Evolutionary conservation across 2,797 vertebrate genomes (phyloP).

Genomic region (Rhyacichthys aspro): DNA sequence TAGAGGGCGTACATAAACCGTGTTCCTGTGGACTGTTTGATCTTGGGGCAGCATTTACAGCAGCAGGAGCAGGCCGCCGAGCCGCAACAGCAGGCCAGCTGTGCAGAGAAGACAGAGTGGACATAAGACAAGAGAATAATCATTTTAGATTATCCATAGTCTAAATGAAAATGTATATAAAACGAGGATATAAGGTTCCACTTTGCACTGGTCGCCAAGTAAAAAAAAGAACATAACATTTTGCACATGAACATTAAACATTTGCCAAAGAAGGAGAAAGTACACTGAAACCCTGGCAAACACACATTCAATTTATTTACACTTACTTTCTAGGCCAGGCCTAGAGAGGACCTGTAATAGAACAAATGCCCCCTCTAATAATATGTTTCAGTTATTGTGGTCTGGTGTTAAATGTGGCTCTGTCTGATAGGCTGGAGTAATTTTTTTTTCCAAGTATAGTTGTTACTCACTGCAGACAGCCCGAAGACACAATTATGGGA

Average conservation of each 20-base stretch:
- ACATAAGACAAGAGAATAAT: conserved; percentile 9
- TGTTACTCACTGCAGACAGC: background rate
- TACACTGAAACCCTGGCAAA: background rate
- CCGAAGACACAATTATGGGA: background rate
- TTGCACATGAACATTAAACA: no score
- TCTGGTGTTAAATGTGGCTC: background rate
- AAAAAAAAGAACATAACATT: no score
- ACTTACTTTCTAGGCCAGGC: background rate
- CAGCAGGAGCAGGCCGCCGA: conserved; percentile 90
- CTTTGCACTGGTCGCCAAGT: no score
- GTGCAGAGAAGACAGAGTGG: conserved; percentile 22
- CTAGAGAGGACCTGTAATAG: background rate
- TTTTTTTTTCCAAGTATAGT: background rate
- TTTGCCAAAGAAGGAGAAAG: no score
- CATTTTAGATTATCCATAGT: background rate
- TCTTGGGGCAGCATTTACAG: conserved; percentile 93
- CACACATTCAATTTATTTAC: conserved; percentile 3
- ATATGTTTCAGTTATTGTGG: background rate
- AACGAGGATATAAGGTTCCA: no score
- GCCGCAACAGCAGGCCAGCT: conserved; percentile 98
- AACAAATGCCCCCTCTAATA: background rate
- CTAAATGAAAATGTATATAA: no score
- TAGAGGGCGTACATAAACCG: conserved; percentile 94
- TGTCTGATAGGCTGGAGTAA: background rate
- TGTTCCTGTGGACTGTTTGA: conserved; percentile 96